A percentile compares a stretch with the other conserved stretches of the same genome.
Evolutionary conservation across 2,888 invertebrate species (phyloP).

Genomic region (Spisula subtruncata): DNA sequence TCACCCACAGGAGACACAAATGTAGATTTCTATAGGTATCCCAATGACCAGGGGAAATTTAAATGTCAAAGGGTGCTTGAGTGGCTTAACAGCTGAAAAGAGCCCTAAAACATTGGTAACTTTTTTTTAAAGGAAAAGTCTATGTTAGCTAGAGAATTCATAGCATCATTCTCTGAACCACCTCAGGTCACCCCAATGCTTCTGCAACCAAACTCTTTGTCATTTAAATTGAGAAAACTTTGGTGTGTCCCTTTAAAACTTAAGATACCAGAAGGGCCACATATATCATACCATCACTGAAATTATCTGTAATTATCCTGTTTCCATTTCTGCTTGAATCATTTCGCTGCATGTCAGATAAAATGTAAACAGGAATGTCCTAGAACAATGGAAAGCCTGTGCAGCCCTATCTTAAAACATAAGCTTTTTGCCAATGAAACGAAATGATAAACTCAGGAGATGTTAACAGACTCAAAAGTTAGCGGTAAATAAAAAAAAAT

Average conservation of each 20-base stretch:
- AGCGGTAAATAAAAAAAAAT: conserved; percentile 15
- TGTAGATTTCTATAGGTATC: too few relatives aligned
- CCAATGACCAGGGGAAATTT: too few relatives aligned
- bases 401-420: not conserved
- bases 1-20: too few relatives aligned
- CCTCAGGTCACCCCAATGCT: too few relatives aligned
- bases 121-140: too few relatives aligned
- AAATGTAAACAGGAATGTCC: not conserved
- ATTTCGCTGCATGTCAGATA: conserved; percentile 36
- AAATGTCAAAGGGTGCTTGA: too few relatives aligned
- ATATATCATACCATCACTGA: not conserved
- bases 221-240: too few relatives aligned
- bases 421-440: conserved; percentile 39
- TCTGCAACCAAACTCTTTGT: too few relatives aligned
- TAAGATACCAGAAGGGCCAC: not conserved
- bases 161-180: too few relatives aligned
- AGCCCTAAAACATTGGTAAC: too few relatives aligned
- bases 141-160: too few relatives aligned
- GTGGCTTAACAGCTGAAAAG: too few relatives aligned
- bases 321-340: conserved; percentile 37
- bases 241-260: not conserved
- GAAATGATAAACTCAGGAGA: conserved; percentile 30
- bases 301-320: conserved; percentile 41
- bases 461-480: conserved; percentile 7
- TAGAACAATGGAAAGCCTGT: not conserved